These are phyloP conservation scores for Nymphalis c-album DNA, from an alignment of 2,888 invertebrate species.

Conservation along the genomic window DNA sequence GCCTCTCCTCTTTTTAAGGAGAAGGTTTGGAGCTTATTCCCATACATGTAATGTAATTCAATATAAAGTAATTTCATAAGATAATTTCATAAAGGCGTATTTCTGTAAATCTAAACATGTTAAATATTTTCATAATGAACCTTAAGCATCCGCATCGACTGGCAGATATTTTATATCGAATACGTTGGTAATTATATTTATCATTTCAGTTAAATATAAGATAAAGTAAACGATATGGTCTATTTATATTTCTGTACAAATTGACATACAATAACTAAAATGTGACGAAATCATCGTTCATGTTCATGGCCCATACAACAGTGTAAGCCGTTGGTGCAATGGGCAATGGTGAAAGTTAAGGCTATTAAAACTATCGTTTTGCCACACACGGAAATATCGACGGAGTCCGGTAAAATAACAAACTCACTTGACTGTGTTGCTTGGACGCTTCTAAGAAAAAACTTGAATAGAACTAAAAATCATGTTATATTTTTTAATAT, in stretches of 20 bases:
- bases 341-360: constrained; percentile 40
- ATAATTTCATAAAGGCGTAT: too few relatives aligned
- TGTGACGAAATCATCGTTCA: constrained; percentile 29
- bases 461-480: background rate
- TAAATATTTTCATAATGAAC: too few relatives aligned
- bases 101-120: too few relatives aligned
- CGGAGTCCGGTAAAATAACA: constrained; percentile 11
- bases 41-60: too few relatives aligned
- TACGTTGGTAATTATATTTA: background rate
- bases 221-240: background rate
- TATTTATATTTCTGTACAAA: background rate
- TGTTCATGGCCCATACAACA: constrained; percentile 32
- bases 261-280: constrained; percentile 8
- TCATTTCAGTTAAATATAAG: background rate
- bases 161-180: too few relatives aligned
- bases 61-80: too few relatives aligned
- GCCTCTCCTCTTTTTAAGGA: too few relatives aligned
- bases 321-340: constrained; percentile 24
- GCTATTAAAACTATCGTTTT: constrained; percentile 37
- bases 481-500: too few relatives aligned
- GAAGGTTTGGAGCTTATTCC: too few relatives aligned
- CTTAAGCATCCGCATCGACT: too few relatives aligned
- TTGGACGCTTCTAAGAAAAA: background rate
- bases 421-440: background rate
- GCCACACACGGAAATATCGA: constrained; percentile 34